phyloP scores from a whole-genome alignment of 2,113 vertebrate species.

The Climacteris rufus region DNA sequence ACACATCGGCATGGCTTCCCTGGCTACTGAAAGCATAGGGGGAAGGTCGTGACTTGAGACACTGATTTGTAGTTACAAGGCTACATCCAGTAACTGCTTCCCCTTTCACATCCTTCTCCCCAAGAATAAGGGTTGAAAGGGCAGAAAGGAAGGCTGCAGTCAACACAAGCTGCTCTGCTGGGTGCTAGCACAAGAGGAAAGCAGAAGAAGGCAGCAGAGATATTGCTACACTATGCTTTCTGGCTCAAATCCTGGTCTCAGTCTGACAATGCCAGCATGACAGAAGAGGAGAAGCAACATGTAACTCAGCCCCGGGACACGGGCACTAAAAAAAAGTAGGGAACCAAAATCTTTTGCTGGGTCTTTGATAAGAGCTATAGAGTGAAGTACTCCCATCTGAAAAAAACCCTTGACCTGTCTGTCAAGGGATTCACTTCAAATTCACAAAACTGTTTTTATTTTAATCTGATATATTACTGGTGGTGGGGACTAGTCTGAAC shows the following conservation, averaged over 20 bases:
- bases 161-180: not conserved
- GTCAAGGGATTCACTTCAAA: not conserved
- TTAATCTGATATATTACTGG: not conserved
- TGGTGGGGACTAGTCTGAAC: not conserved
- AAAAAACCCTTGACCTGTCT: not conserved
- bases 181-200: not conserved
- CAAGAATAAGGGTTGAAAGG: not conserved
- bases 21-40: not conserved
- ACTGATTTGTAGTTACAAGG: rapidly evolving
- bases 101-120: not conserved
- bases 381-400: not conserved
- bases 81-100: not conserved
- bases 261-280: not conserved
- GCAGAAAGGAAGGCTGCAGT: not conserved
- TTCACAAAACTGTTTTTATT: not conserved
- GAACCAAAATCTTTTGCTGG: not conserved
- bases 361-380: not conserved
- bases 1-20: not conserved
- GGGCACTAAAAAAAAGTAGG: not conserved
- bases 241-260: not conserved
- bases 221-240: rapidly evolving
- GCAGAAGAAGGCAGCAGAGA: not conserved
- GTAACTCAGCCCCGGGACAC: not conserved
- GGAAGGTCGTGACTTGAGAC: not conserved
- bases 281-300: not conserved